Percentiles rank a stretch among this genome's conserved stretches.
Conservation (phyloP, 2,113 vertebrate species). For the Oncorhynchus clarkii region DNA sequence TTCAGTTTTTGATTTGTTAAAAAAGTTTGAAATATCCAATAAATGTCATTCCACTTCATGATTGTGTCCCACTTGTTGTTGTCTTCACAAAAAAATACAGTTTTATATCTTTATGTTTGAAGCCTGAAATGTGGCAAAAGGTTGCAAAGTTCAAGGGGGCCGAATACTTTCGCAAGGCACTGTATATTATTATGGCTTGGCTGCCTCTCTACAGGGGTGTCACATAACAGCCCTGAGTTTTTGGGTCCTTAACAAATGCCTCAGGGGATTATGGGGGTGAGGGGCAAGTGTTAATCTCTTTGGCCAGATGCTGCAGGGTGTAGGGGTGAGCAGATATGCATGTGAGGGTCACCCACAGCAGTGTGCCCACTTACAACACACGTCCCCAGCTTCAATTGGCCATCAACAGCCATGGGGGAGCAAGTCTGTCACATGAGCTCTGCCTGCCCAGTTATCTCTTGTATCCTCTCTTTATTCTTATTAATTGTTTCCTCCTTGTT, state of each 20-base stretch:
- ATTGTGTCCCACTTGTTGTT: too few species aligned
- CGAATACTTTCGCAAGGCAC: too few species aligned
- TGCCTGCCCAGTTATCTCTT: background rate
- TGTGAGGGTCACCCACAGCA: slow-evolving; percentile 34
- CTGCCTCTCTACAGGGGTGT: slow-evolving; percentile 50
- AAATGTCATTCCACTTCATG: too few species aligned
- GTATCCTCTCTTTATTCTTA: background rate
- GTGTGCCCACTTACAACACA: background rate
- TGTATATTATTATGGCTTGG: slow-evolving; percentile 29
- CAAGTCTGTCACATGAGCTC: background rate
- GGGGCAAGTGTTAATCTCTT: slow-evolving; percentile 62
- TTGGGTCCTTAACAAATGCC: slow-evolving; percentile 54
- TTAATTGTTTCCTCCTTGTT: background rate
- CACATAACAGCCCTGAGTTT: slow-evolving; percentile 44
- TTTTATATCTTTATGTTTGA: too few species aligned
- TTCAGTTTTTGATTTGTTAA: too few species aligned
- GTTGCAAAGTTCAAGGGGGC: too few species aligned
- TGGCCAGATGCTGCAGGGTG: slow-evolving; percentile 61
- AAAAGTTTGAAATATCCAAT: too few species aligned
- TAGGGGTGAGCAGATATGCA: slow-evolving; percentile 66
- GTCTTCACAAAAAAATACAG: too few species aligned
- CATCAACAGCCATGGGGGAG: background rate
- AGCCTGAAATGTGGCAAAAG: too few species aligned
- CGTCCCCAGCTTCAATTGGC: background rate
- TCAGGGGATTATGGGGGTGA: slow-evolving; percentile 40